Evolutionary conservation across 2,888 invertebrate genomes (phyloP), one percentile per base, ranked within the genome.

Genomic region (Drosophila colorata): DNA sequence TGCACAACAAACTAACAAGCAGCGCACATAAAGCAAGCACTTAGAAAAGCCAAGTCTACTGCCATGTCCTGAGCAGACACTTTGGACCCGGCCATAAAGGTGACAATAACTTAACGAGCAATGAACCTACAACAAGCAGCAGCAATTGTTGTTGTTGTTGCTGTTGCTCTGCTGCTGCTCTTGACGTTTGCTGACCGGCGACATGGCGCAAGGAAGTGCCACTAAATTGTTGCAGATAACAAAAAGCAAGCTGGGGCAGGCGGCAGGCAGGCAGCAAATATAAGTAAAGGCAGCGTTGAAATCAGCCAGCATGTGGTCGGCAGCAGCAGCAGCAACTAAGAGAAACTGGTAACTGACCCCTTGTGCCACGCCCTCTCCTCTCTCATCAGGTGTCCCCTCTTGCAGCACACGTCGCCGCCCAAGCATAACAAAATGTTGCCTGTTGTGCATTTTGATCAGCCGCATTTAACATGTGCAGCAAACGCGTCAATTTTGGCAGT

Each of bases 101-200:
- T 90, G 90, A 90, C 90, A 90, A 90, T 89, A 90, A 90, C 89
- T 81, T 86, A 87, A 87, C 87, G 90, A 89, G 90, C 90, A 90
- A 90, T 90, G 90, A 90, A 90, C 90, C 80, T 82, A 74, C 72
- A 46, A 49, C 49, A 61, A 61, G 37, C 72, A 56, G 47, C 53
- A 60, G 61, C 58, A 52, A 48, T 46, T 40, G 47, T 52, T 52
- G 57, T 56, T 61, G 31, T 31, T 48, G 61, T 43, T 20, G n/a
- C 28, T 61, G 48, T 44, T 60, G 46, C 40, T 69, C 16, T 58
- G 51, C 51, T 78, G 75, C 49, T 58, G 58, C 60, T 72, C 59
- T 68, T 75, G 74, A 73, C 78, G 64, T 75, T 58, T 57, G 74
- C 64, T 69, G 82, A 87, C 82, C 82, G 82, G 82, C 87, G 88